These are phyloP conservation scores for Chaenodraco wilsoni DNA, from an alignment of 2,797 vertebrate species.

Conservation along the genomic window DNA sequence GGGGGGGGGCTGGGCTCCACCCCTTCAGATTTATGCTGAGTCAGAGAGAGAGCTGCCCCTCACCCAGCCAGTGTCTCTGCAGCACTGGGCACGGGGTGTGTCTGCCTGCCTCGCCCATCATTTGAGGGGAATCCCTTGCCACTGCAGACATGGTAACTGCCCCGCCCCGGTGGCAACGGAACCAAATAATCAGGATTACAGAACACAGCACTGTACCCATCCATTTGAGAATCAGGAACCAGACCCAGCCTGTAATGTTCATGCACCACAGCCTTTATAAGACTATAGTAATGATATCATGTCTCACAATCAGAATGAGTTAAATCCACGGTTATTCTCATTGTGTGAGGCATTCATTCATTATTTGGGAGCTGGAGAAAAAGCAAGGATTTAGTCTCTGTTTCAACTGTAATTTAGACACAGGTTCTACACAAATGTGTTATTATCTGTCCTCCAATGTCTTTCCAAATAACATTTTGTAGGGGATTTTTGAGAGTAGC, in stretches of 20 bases:
- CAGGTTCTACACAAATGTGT: background rate
- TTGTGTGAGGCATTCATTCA: background rate
- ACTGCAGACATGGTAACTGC: slow-evolving; percentile 71
- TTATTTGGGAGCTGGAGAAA: background rate
- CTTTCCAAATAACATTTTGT: background rate
- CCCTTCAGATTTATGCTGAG: slow-evolving; percentile 75
- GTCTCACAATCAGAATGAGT: background rate
- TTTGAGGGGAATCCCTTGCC: slow-evolving; percentile 77
- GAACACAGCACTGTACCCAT: slow-evolving; percentile 9
- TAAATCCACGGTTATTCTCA: background rate
- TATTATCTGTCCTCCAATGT: background rate
- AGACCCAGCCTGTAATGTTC: background rate
- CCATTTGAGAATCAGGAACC: slow-evolving; percentile 24
- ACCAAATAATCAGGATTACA: slow-evolving; percentile 39
- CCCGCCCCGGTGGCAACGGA: slow-evolving; percentile 51
- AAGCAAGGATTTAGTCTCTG: background rate
- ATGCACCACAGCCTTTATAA: background rate
- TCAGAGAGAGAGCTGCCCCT: slow-evolving; percentile 73
- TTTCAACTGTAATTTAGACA: background rate
- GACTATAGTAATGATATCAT: background rate
- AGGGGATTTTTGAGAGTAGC: background rate
- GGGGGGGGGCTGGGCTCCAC: slow-evolving; percentile 62
- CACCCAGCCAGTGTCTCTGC: slow-evolving; percentile 74
- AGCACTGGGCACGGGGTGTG: slow-evolving; percentile 80
- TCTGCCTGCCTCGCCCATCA: slow-evolving; percentile 78